Evolutionary conservation across 2,888 invertebrate species (phyloP).

Genomic region (Lepidochitona cinerea): DNA sequence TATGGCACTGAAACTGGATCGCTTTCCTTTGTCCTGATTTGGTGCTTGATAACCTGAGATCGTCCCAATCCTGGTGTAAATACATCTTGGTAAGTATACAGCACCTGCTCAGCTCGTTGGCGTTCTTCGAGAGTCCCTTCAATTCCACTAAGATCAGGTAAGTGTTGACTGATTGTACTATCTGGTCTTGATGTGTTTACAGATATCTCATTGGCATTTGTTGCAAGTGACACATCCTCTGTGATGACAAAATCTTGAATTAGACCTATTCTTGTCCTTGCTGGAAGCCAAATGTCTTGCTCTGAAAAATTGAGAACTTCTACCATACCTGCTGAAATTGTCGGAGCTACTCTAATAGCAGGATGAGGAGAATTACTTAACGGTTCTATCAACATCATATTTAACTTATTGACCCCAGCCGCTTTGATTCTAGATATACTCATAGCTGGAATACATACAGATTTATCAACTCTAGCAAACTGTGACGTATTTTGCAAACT

Average conservation of each 20-base stretch:
- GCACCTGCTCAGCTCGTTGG: background rate
- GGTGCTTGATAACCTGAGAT: background rate
- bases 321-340: background rate
- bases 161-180: no score
- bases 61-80: background rate
- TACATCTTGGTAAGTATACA: background rate
- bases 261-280: background rate
- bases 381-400: background rate
- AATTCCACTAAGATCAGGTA: background rate
- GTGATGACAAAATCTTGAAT: background rate
- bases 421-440: no score
- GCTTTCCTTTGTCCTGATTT: background rate
- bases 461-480: background rate
- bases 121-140: background rate
- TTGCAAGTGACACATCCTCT: background rate
- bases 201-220: no score
- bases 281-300: background rate
- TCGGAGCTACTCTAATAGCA: background rate
- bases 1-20: background rate
- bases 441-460: background rate
- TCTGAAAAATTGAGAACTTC: background rate
- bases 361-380: background rate
- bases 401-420: background rate
- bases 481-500: background rate
- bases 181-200: no score